Evolutionary conservation across 2,113 vertebrate genomes (phyloP), one percentile per base, ranked within the genome.

Genomic region (Lagopus leucura): DNA sequence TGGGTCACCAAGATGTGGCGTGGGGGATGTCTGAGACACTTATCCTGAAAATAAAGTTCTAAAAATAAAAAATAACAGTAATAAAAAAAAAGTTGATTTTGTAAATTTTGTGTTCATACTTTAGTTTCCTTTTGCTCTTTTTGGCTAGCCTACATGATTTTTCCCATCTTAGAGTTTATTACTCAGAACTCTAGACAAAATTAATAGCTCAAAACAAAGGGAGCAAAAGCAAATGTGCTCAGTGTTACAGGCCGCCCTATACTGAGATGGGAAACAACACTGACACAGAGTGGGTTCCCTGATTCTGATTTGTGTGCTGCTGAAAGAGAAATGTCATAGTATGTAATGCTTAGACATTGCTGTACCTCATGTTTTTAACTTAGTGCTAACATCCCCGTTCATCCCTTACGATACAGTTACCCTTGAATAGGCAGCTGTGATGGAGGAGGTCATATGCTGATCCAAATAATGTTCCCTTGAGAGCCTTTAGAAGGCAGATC

Each of bases 11-110:
- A 60, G 43, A 52, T 21, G 30, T 27, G 32, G 5, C 34, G 38
- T 20, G 42, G 54, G 71, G 22, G 8, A 61, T 8, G 22, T 45
- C n/a, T 64, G 21, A 84, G 28, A 34, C 40, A 36, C 20, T 65
- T 2, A n/a, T 25, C 75, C 52, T 72, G 66, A 54, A 95, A 47
- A 18, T 0, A 1, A 28, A 22, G 0, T 0, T 52, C 3, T 52
- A 57, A 90, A 82, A 52, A 20, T 10, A 61, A 63, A 25, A 47
- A 34, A 36, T 52, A 54, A 15, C 14, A 54, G 50, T 17, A 54
- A 18, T 32, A 11, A 55, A 32, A 66, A 38, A 14, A 38, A 14
- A 20, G 81, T 34, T 11, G 24, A 25, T 40, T 15, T 24, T 2
- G 0, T 65, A 75, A 87, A 85, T 18, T 5, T 6, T 79, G 57